Evolutionary conservation across 2,888 invertebrate genomes (phyloP).

Genomic region (Tanypteryx hageni): DNA sequence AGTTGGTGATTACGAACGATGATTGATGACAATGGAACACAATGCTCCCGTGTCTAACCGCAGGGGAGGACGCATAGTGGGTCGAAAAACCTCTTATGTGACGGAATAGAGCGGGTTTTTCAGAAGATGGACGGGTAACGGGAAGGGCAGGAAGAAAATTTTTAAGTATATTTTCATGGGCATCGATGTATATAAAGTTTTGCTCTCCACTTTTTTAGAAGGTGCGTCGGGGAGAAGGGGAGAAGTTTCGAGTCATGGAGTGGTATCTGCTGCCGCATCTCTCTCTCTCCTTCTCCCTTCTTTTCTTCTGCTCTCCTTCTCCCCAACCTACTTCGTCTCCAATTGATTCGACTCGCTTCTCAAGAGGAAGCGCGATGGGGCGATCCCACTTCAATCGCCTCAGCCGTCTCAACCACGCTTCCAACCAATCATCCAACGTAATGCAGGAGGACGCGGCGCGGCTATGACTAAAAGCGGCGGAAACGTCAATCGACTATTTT

Average conservation of each 20-base stretch:
- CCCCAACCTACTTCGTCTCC: not conserved
- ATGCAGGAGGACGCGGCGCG: not conserved
- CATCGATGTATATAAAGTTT: not conserved
- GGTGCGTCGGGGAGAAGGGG: not conserved
- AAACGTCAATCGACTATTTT: constrained; percentile 53
- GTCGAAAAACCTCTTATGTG: not conserved
- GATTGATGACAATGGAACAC: constrained; percentile 45
- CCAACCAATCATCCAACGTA: not conserved
- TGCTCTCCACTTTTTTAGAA: not conserved
- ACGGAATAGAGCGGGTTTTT: not conserved
- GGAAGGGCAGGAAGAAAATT: not conserved
- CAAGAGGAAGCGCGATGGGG: too few relatives aligned
- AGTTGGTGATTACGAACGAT: constrained; percentile 44
- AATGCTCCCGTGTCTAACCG: constrained; percentile 19
- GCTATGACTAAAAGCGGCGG: constrained; percentile 39
- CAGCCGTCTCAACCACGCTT: not conserved
- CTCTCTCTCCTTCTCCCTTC: too few relatives aligned
- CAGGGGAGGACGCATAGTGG: not conserved
- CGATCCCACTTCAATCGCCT: not conserved
- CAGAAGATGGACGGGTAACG: not conserved
- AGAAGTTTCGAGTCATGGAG: not conserved
- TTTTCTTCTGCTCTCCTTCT: too few relatives aligned
- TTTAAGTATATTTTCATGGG: not conserved
- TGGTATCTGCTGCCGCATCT: too few relatives aligned
- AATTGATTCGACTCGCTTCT: not conserved